Base-by-base conservation (phyloP, 2,888 invertebrate genomes). In the Poecilobothrus nobilitatus region DNA sequence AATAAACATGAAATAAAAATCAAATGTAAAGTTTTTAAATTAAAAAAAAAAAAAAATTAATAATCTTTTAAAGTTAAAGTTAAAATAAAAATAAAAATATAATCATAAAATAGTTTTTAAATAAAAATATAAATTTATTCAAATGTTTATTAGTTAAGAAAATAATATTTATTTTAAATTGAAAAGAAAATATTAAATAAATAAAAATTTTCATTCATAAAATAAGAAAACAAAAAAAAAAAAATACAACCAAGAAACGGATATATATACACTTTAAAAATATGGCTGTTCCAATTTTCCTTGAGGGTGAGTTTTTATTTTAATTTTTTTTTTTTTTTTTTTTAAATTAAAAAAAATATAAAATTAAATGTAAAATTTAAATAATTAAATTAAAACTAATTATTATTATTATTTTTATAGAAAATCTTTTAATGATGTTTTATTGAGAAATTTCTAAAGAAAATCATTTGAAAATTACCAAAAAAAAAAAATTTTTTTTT, bases 271-370 rank as follows among this genome's bases (percentile, higher is more conserved):
- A 37, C 37, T 12, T 27, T 63, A 18, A 27, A 70, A 71, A 71
- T 66, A 71, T 71, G 71, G 71, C 71, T 71, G 71, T 71, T 70
- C 71, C 71, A 67, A 69, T 71, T 67, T 69, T 70, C 22, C 67
- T 71, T n/a, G 71, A 70, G 70, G 71, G 71, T 71, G 66, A 71
- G 70, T 71, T 63, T 63, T 62, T 62, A 62, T 8, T 21, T 62
- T 53, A n/a, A n/a, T n/a, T n/a, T n/a, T n/a, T n/a, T 27, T 18
- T 53, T 53, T 12, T 41, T 41, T 41, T 15, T 15, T 5, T 12
- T 12, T 41, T 41, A 41, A 41, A 6, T 41, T 53, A 53, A 44
- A 10, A 12, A 44, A 53, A 53, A 6, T 53, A 15, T 6, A 53
- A 53, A 18, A n/a, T 6, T 12, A 53, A 18, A 18, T 53, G 7